phyloP scores from a whole-genome alignment of 2,888 invertebrate species.

The Drosophila melanosoma region DNA sequence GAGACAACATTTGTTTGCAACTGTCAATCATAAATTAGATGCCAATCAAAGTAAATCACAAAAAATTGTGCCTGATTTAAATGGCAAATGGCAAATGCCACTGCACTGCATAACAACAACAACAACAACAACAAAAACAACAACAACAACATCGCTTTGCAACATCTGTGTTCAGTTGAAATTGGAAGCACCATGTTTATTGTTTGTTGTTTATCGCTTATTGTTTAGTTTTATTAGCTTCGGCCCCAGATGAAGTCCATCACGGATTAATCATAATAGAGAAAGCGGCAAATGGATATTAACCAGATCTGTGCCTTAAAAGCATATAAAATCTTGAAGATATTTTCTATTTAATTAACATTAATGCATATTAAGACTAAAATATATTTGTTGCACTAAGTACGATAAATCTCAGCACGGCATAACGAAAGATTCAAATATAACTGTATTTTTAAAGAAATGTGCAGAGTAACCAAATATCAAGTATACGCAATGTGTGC shows the following conservation, averaged over 20 bases:
- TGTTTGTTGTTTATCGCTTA: constrained; percentile 21
- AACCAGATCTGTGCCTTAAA: not conserved
- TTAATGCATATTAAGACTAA: not conserved
- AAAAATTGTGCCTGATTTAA: constrained; percentile 71
- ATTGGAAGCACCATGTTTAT: constrained; percentile 44
- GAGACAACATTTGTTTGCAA: constrained; percentile 72
- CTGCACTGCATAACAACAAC: constrained; percentile 31
- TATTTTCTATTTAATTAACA: not conserved
- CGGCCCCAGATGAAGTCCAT: constrained; percentile 15
- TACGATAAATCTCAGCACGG: not conserved
- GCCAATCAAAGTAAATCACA: constrained; percentile 77
- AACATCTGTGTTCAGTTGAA: constrained; percentile 30
- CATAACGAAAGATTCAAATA: not conserved
- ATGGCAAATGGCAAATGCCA: constrained; percentile 52
- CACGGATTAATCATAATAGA: constrained; percentile 12
- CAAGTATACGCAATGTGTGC: constrained; percentile 43
- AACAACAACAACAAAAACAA: not conserved
- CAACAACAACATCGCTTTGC: constrained; percentile 1
- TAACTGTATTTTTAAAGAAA: not conserved
- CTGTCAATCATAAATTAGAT: constrained; percentile 81
- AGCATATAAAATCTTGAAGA: not conserved
- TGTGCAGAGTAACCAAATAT: constrained; percentile 12
- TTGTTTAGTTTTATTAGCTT: constrained; percentile 21
- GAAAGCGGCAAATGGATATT: constrained; percentile 14
- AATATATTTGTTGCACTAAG: not conserved